Evolutionary conservation across 2,888 invertebrate species (phyloP).

Genomic region (Drosophila setosimentum): DNA sequence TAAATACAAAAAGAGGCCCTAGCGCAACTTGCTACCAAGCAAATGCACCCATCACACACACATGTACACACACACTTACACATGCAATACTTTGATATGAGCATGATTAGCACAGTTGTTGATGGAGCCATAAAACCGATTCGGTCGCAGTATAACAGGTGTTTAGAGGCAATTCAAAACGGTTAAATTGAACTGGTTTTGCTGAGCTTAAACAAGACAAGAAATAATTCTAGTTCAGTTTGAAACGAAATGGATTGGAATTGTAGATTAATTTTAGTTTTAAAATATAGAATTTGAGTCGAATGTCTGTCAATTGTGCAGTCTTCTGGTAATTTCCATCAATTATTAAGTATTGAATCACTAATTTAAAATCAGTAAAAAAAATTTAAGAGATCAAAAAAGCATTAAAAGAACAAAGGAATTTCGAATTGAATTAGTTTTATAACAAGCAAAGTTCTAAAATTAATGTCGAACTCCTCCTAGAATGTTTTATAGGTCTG

Average conservation of each 20-base stretch:
- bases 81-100: slow-evolving; percentile 12
- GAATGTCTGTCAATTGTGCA: too few relatives aligned
- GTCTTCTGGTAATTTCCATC: neutral
- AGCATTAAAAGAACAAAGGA: neutral
- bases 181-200: slow-evolving; percentile 24
- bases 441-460: neutral
- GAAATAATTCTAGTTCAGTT: neutral
- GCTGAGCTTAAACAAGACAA: neutral
- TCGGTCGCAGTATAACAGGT: slow-evolving; percentile 49
- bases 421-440: neutral
- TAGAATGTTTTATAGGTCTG: neutral
- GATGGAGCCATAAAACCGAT: slow-evolving; percentile 49
- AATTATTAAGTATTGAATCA: neutral
- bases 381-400: neutral
- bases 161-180: slow-evolving; percentile 20
- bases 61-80: neutral
- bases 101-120: slow-evolving; percentile 45
- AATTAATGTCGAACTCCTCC: neutral
- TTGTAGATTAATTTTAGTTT: neutral
- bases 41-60: slow-evolving; percentile 5
- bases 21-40: slow-evolving; percentile 16
- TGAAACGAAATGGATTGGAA: neutral
- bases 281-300: too few relatives aligned
- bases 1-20: slow-evolving; percentile 6
- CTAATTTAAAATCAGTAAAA: neutral